Evolutionary conservation across 35 echinoderm and acorn worm genomes (phyloP), one percentile per base, ranked within the genome.

Genomic region (Lytechinus variegatus): DNA sequence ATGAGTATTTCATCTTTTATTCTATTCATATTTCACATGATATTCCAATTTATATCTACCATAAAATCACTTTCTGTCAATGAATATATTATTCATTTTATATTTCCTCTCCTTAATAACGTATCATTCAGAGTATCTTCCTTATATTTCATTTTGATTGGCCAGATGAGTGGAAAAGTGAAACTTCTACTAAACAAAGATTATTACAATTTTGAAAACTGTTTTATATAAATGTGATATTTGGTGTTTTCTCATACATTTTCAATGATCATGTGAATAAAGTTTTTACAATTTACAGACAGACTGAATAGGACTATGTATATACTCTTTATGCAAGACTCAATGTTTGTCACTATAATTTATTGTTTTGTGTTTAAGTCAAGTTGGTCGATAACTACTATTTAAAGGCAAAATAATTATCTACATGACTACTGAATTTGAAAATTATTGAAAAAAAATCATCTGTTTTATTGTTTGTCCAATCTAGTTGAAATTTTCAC

Each of bases 261-360:
- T 79, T 7, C 16, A 79, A 79, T 79, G 19, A 24, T 79, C 66
- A 79, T 79, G 66, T 79, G 66, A 24, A 79, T 16, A 79, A 79
- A 79, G 4, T 79, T 79, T 79, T 79, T 79, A 79, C 66, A 79
- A 16, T 79, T 13, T 79, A 24, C 66, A 79, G 66, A 79, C 66
- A 5, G 66, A 79, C 66, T 5, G 16, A 79, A 21, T 79, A 24
- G 14, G 66, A 79, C 66, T 24, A 79, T 79, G 66, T 79, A 79
- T 24, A 79, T 79, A 79, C 66, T 79, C 16, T 79, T 79, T 79
- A 79, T 79, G 66, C 66, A 79, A 79, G 66, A 79, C 66, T 79
- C 24, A 16, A 19, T 8, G 66, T 79, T 79, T 79, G 66, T 79
- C 66, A 79, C 16, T 79, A 24, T 24, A n/a, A n/a, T 79, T 16